Base-by-base conservation (phyloP, 2,113 vertebrate genomes). In the Nothobranchius kuhntae region DNA sequence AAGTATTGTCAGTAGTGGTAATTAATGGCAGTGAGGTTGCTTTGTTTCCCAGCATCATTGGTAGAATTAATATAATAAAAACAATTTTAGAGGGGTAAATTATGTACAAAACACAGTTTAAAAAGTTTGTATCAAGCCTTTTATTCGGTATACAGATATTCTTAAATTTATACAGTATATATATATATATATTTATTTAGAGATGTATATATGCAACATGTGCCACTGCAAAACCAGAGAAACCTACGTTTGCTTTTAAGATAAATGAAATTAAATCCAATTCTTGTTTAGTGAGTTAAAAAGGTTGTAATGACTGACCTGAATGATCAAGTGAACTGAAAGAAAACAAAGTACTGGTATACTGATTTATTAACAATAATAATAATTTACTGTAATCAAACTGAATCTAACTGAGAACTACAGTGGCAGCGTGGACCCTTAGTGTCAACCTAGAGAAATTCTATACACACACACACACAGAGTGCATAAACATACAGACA, bases 121-220 rank as follows among this genome's bases (percentile, higher is more conserved):
- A 97, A 97, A 96, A 94, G 93, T 96, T 91, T 75, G 87, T 94
- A 98, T 96, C 95, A 98, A 98, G 96, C 95, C 91, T 98, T 98
- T 96, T 93, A 98, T 99, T 98, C 92, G 96, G 95, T 96, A 96
- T 98, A 98, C 95, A 96, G 94, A 92, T 98, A 96, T 96, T 96
- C 77, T 82, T 88, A 89, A 73, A 88, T 89, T 89, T 91, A 87
- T 89, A 91, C 90, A 91, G 87, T 87, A 95, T 95, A 95, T 95
- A 93, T 95, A 96, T 87, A 95, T 95, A 95, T 94, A 94, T 77
- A 79, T 82, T 77, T 96, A 94, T 91, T 83, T 95, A 96, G 95
- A 94, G 95, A 94, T 95, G 94, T 91, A 85, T 91, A 86, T 90
- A 94, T 94, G 94, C 95, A 96, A 95, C 90, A 91, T 93, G 78